phyloP scores from a whole-genome alignment of 2,797 vertebrate genomes.

The Hydrophis major region DNA sequence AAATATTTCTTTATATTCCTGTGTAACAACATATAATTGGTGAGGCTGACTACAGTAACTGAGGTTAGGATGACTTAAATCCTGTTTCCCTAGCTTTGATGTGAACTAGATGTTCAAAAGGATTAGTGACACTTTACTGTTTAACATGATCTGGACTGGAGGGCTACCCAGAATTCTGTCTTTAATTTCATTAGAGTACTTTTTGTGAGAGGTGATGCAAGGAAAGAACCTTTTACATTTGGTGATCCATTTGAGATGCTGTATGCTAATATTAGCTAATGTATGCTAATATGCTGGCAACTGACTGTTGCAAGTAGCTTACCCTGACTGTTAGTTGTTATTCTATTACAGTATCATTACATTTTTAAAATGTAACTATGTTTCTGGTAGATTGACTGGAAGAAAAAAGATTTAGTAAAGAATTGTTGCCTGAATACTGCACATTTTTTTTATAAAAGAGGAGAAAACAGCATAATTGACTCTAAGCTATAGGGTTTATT shows the following conservation, averaged over 20 bases:
- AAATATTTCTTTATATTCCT: not conserved
- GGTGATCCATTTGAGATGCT: not conserved
- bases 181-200: not conserved
- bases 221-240: not conserved
- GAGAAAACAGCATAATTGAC: not conserved
- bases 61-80: not conserved
- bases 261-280: not conserved
- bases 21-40: not conserved
- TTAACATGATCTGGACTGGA: not conserved
- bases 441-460: not conserved
- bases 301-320: not conserved
- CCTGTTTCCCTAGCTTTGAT: not conserved
- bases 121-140: not conserved
- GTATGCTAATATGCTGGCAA: not conserved
- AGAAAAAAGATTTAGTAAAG: not conserved
- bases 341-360: not conserved
- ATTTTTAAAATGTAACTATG: not conserved
- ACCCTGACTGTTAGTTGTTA: not conserved
- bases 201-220: not conserved
- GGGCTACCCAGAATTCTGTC: not conserved
- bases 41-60: not conserved
- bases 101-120: not conserved
- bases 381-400: not conserved
- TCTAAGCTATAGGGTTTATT: not conserved
- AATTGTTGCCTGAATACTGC: not conserved